Evolutionary conservation across 1,140 invertebrate species (phyloP).

Genomic region (Drosophila pachea): DNA sequence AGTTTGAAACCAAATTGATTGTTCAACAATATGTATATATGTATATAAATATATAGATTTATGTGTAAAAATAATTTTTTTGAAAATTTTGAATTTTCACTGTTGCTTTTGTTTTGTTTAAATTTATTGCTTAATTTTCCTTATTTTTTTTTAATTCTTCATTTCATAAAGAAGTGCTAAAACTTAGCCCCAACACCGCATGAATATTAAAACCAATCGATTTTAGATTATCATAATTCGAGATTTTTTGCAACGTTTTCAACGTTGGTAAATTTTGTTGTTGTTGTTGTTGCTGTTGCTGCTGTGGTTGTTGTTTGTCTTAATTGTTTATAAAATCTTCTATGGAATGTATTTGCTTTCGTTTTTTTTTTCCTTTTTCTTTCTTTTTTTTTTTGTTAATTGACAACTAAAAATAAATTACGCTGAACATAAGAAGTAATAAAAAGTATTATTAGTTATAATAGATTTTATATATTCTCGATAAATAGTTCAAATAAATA

Average conservation of each 20-base stretch:
- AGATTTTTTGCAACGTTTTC: conserved; percentile 56
- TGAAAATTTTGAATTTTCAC: conserved; percentile 71
- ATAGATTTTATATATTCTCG: conserved; percentile 14
- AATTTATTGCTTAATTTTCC: conserved; percentile 39
- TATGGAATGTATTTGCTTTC: conserved; percentile 65
- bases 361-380: conserved; percentile 23
- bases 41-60: neutral
- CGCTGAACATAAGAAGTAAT: conserved; percentile 46
- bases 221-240: conserved; percentile 63
- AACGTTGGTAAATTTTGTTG: conserved; percentile 19
- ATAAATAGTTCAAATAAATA: conserved; percentile 69
- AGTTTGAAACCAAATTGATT: conserved; percentile 53
- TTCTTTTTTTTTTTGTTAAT: conserved; percentile 15
- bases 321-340: conserved; percentile 62
- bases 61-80: conserved; percentile 22
- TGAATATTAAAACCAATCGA: conserved; percentile 60
- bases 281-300: conserved; percentile 38
- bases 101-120: conserved; percentile 30
- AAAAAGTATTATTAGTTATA: conserved; percentile 32
- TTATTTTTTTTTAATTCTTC: conserved; percentile 52
- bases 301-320: conserved; percentile 48
- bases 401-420: conserved; percentile 60
- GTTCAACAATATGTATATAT: conserved; percentile 64
- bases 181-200: conserved; percentile 70
- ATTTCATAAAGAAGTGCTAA: conserved; percentile 70